A percentile compares a stretch with the other conserved stretches of the same genome.
Conservation (phyloP, 2,113 vertebrate species). For the Ictidomys tridecemlineatus region DNA sequence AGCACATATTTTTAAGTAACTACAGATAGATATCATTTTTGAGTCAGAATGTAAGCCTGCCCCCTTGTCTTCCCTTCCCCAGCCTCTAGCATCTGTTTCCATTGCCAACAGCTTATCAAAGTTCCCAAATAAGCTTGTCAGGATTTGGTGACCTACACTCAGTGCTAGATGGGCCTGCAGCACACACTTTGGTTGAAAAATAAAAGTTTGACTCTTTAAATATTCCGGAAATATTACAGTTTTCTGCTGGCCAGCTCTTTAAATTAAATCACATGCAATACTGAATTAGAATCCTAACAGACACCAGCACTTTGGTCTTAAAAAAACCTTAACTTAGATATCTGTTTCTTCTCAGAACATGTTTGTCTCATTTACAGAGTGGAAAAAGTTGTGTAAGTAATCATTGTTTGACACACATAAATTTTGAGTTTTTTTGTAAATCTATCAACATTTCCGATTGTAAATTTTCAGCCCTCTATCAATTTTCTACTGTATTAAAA, state of each 20-base stretch:
- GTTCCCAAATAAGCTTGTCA: background rate
- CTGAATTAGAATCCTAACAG: background rate
- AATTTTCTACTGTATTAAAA: constrained; percentile 48
- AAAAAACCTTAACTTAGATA: constrained; percentile 12
- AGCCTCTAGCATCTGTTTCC: background rate
- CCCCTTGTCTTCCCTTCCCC: background rate
- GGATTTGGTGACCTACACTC: background rate
- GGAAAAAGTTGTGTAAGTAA: background rate
- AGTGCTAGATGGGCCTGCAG: background rate
- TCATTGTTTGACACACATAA: background rate
- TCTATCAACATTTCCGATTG: background rate
- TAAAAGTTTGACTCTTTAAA: background rate
- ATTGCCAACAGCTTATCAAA: background rate
- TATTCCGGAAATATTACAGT: background rate
- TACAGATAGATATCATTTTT: background rate
- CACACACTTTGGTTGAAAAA: background rate
- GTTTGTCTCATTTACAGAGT: background rate
- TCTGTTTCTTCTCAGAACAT: background rate
- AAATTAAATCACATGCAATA: background rate
- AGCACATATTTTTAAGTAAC: background rate
- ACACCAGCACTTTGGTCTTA: background rate
- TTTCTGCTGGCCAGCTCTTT: background rate
- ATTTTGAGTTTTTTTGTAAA: background rate
- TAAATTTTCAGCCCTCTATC: background rate
- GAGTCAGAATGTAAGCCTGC: background rate